Percentiles rank a stretch among this genome's conserved stretches.
Conservation (phyloP, 2,797 vertebrate species). For the Pipistrellus pygmaeus region DNA sequence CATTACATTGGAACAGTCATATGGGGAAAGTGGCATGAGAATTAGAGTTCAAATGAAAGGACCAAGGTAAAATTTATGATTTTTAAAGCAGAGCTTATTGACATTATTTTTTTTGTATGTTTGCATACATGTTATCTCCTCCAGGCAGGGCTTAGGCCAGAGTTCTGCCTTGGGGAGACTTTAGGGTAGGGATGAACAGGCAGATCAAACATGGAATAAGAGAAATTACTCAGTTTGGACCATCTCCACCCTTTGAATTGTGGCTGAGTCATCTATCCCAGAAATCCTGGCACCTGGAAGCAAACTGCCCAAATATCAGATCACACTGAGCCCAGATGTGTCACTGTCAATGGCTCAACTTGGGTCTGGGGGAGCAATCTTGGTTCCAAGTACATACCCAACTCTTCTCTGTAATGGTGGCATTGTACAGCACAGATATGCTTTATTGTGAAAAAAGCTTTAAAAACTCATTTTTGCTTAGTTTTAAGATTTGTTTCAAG, state of each 20-base stretch:
- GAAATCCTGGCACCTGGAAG: not conserved
- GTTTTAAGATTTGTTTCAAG: not conserved
- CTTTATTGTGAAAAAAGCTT: not conserved
- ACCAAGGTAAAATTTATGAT: not conserved
- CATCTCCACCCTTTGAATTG: not conserved
- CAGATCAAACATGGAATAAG: not conserved
- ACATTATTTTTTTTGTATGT: not conserved
- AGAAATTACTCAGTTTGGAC: not conserved
- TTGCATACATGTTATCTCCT: constrained; percentile 9
- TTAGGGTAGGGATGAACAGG: not conserved
- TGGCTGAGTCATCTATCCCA: not conserved
- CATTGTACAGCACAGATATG: not conserved
- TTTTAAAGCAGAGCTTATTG: not conserved
- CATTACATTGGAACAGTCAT: not conserved
- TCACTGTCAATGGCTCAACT: not conserved
- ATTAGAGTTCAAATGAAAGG: not conserved
- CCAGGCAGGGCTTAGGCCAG: not conserved
- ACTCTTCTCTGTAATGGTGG: not conserved
- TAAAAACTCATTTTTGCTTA: constrained; percentile 8
- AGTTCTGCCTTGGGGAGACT: not conserved
- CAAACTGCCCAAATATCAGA: not conserved
- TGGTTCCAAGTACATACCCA: not conserved
- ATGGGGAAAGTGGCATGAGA: not conserved
- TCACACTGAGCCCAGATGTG: not conserved
- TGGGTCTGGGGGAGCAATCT: not conserved